Base-by-base conservation (phyloP, 2,888 invertebrate species). In the Lydus trimaculatus region DNA sequence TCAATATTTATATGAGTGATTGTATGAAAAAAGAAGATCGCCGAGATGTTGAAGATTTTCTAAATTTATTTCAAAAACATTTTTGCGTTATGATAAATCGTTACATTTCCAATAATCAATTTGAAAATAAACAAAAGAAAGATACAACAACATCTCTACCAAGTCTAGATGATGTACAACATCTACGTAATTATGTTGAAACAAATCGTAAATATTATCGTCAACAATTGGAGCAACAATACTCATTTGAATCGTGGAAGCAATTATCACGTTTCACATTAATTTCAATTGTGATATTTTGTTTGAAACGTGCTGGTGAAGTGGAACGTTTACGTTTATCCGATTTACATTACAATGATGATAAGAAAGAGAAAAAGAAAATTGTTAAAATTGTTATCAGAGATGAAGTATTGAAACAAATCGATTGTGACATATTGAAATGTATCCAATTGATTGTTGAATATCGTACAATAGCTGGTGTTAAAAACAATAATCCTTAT, bases 301-400 rank as follows among this genome's bases (percentile, higher is more conserved):
- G 56, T 56, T 56, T 13, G 13, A 56, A 56, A 56, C 56, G 56
- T 25, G 56, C 56, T 15, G 56, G 56, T 25, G 56, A 56, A 56
- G 15, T 56, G 4, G 56, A 56, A 56, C 56, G 56, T 56, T 56
- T 56, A 56, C 56, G 56, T 56, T 15, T 56, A 56, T 56, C 56
- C 23, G 56, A 56, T 23, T 15, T 56, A 15, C 56, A 56, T 20
- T 56, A 25, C 11, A 48, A 36, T 36, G 15, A 36, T 36, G 15
- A 48, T 20, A 5, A 23, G 25, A 25, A 7, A 15, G 2, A 25
- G 13, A 56, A 23, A 56, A 56, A 56, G 2, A 13, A 56, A 15
- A 23, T 56, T 25, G 13, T 25, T 5, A 25, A 56, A 56, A 56
- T 56, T 13, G 25, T 13, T 13, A 56, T 56, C 0, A 11, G 56